Percentiles rank a stretch among this genome's conserved stretches.
Evolutionary conservation across 2,113 vertebrate genomes (phyloP).

Genomic region (Xenopus tropicalis): DNA sequence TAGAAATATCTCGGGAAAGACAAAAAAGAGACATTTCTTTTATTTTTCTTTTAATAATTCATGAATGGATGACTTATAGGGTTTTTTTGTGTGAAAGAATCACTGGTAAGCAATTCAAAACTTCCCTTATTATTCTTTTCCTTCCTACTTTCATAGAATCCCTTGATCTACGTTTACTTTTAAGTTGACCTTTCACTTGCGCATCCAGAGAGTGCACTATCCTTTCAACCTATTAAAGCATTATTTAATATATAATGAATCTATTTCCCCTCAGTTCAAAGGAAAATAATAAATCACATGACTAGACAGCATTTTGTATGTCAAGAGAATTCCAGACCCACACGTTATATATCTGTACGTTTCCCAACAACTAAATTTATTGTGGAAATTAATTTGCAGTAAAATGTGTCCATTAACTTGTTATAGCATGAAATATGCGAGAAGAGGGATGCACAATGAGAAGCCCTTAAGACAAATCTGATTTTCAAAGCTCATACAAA

Average conservation of each 20-base stretch:
- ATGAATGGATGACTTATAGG: background rate
- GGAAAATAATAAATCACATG: background rate
- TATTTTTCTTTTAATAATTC: background rate
- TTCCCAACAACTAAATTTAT: too few species aligned
- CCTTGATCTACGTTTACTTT: background rate
- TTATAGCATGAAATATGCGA: too few species aligned
- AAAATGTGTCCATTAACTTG: too few species aligned
- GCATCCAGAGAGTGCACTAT: background rate
- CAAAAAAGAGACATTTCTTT: background rate
- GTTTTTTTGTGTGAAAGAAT: background rate
- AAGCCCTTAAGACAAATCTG: background rate
- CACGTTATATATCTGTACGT: too few species aligned
- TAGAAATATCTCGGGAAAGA: too few species aligned
- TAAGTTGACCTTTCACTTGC: constrained; percentile 1
- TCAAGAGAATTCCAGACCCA: background rate
- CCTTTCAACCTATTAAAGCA: background rate
- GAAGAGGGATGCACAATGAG: too few species aligned
- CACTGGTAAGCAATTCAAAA: background rate
- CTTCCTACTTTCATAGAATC: background rate
- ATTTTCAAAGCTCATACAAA: background rate
- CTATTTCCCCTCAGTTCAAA: background rate
- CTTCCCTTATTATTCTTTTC: background rate
- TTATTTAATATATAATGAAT: background rate
- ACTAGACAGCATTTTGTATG: background rate
- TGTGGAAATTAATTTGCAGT: too few species aligned